These are phyloP conservation scores for Anas georgica DNA, from an alignment of 2,797 vertebrate species.

Conservation along the genomic window DNA sequence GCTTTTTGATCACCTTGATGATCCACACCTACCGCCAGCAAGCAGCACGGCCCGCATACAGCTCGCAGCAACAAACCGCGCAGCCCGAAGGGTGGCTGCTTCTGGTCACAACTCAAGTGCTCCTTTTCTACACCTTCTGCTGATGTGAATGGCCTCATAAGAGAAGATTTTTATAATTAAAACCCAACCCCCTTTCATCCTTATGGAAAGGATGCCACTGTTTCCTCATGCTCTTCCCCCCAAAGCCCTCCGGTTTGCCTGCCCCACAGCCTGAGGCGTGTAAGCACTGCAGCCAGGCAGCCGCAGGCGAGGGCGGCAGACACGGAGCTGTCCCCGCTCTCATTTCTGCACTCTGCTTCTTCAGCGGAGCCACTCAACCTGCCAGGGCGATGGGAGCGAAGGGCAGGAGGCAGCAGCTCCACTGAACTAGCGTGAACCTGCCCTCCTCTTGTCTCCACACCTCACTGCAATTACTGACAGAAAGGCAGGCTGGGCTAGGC, in stretches of 20 bases:
- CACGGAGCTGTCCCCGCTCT: fast-evolving
- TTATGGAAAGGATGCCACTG: background rate
- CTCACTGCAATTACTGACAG: background rate
- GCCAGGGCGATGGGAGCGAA: background rate
- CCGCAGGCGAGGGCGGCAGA: background rate
- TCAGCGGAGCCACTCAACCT: background rate
- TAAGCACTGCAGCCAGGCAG: background rate
- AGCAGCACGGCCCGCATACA: background rate
- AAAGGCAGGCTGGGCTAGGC: background rate
- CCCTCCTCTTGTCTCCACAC: background rate
- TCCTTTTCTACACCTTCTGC: background rate
- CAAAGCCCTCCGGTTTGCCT: fast-evolving
- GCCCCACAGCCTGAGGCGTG: background rate
- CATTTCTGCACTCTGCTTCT: background rate
- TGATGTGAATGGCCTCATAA: background rate
- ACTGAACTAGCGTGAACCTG: background rate
- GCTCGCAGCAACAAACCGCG: background rate
- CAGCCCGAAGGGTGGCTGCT: background rate
- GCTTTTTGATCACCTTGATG: background rate
- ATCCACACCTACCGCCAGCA: background rate
- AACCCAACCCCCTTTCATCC: background rate
- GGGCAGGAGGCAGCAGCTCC: background rate
- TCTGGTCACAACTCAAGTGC: background rate
- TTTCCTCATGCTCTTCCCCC: background rate
- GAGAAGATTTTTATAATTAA: background rate